A percentile compares a stretch with the other conserved stretches of the same genome.
These are phyloP conservation scores for Drosophila borborema DNA, from an alignment of 2,888 invertebrate genomes.

Conservation along the genomic window DNA sequence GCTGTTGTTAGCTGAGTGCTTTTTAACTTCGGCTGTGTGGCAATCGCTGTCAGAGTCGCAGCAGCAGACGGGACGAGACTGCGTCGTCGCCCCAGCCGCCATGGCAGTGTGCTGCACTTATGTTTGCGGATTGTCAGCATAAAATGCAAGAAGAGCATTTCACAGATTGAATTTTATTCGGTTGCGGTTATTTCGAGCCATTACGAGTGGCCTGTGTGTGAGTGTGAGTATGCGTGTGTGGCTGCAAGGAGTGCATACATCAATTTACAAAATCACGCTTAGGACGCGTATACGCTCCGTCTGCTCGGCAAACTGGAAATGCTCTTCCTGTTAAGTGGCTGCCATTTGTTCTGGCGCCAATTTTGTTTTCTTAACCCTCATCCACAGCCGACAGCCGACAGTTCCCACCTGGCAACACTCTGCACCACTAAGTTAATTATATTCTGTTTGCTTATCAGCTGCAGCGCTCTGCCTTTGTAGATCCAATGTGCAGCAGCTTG, in stretches of 20 bases:
- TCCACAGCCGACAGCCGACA: neutral
- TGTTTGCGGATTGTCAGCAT: conserved; percentile 74
- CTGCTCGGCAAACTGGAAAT: conserved; percentile 36
- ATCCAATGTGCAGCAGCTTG: conserved; percentile 6
- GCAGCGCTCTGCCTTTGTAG: neutral
- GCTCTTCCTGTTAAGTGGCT: conserved; percentile 54
- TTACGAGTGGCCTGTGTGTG: conserved; percentile 5
- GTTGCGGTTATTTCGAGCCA: conserved; percentile 65
- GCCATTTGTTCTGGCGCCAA: conserved; percentile 59
- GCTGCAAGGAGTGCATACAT: conserved; percentile 49
- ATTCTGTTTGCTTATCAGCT: conserved; percentile 53
- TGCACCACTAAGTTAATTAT: conserved; percentile 54
- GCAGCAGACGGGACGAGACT: neutral
- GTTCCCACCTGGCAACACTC: neutral
- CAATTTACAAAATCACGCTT: conserved; percentile 73
- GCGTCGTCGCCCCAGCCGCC: conserved; percentile 30
- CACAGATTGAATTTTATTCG: conserved; percentile 77
- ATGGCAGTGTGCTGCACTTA: conserved; percentile 57
- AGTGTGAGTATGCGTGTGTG: neutral
- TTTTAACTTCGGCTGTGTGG: conserved; percentile 62
- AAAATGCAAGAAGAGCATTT: conserved; percentile 71
- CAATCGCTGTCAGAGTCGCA: conserved; percentile 21
- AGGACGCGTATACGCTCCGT: conserved; percentile 24
- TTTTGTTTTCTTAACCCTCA: conserved; percentile 41
- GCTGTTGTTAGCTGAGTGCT: conserved; percentile 66